Percentiles rank a stretch among this genome's conserved stretches.
These are phyloP conservation scores for Ameiurus melas DNA, from an alignment of 2,113 vertebrate species.

Conservation along the genomic window DNA sequence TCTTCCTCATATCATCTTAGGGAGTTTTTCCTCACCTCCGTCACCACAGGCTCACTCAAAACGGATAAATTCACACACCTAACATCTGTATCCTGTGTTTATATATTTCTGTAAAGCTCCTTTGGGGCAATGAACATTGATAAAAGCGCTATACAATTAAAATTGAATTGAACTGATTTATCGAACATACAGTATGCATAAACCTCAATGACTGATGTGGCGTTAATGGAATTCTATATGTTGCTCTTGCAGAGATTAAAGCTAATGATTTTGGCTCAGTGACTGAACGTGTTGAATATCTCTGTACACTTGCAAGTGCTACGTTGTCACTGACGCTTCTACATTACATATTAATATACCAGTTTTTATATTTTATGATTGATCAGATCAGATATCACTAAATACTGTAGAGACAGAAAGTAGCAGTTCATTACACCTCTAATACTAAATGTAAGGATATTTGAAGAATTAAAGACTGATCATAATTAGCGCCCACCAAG, in stretches of 20 bases:
- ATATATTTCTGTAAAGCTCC: too few relatives aligned
- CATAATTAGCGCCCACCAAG: background rate
- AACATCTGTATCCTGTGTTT: too few relatives aligned
- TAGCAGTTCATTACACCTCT: background rate
- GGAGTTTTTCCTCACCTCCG: too few relatives aligned
- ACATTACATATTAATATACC: slow-evolving; percentile 39
- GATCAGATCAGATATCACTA: background rate
- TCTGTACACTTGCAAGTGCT: slow-evolving; percentile 8
- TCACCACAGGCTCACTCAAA: too few relatives aligned
- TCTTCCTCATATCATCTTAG: too few relatives aligned
- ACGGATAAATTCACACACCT: too few relatives aligned
- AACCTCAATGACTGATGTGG: slow-evolving; percentile 57
- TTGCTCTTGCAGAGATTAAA: slow-evolving; percentile 55
- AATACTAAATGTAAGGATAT: background rate
- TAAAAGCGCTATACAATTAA: too few relatives aligned
- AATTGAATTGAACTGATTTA: too few relatives aligned
- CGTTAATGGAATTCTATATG: slow-evolving; percentile 50
- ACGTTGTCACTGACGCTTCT: slow-evolving; percentile 28
- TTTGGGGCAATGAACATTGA: too few relatives aligned
- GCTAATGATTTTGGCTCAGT: slow-evolving; percentile 64
- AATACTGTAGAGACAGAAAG: background rate
- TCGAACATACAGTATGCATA: background rate
- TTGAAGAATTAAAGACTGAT: background rate
- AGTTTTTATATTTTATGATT: background rate
- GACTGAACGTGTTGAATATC: slow-evolving; percentile 53